Evolutionary conservation across 2,888 invertebrate species (phyloP).

Genomic region (Drosophila demipolita): DNA sequence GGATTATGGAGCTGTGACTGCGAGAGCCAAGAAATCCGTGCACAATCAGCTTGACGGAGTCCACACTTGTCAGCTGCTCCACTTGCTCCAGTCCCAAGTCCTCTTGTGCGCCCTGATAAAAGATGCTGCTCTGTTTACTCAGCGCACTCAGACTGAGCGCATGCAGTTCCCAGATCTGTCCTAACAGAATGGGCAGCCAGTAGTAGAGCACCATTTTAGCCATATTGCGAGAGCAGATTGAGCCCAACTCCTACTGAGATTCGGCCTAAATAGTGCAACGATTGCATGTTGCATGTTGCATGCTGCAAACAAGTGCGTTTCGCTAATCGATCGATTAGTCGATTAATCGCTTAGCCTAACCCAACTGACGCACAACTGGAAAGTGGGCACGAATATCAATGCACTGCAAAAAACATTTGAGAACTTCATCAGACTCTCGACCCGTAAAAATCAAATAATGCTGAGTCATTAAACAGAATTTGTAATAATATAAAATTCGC

Average conservation of each 20-base stretch:
- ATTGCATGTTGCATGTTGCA: constrained; percentile 18
- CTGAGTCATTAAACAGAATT: background rate
- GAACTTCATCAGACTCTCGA: background rate
- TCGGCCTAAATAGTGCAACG: constrained; percentile 23
- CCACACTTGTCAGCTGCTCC: constrained; percentile 36
- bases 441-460: background rate
- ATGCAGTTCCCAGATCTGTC: constrained; percentile 49
- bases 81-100: constrained; percentile 67
- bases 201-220: constrained; percentile 30
- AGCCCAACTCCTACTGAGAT: background rate
- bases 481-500: background rate
- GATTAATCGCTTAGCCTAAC: constrained; percentile 6
- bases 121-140: constrained; percentile 39
- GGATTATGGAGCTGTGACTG: constrained; percentile 76
- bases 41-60: constrained; percentile 81
- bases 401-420: background rate
- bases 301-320: constrained; percentile 13
- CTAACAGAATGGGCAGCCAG: constrained; percentile 34
- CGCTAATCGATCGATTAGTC: constrained; percentile 57
- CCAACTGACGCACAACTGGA: constrained; percentile 42
- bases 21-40: constrained; percentile 83
- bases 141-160: constrained; percentile 42
- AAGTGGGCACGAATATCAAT: background rate
- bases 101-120: constrained; percentile 21
- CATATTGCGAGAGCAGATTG: constrained; percentile 40